Percentiles rank a stretch among this genome's conserved stretches.
phyloP scores from a whole-genome alignment of 2,797 vertebrate genomes.

The Lemur catta region DNA sequence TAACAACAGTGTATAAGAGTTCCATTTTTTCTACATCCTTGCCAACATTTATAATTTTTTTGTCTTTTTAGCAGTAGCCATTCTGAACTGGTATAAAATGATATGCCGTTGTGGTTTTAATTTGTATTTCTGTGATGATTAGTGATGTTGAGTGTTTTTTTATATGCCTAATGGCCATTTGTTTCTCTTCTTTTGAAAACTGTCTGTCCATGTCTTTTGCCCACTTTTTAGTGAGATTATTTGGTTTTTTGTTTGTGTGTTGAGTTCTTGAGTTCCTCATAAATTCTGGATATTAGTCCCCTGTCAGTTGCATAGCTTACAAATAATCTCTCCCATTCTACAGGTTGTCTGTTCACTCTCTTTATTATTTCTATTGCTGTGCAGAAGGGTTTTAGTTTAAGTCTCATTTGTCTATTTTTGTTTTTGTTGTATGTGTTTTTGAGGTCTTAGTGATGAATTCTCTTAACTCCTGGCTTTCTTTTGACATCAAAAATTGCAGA shows the following conservation, averaged over 20 bases:
- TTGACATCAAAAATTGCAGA: background rate
- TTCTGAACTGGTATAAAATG: background rate
- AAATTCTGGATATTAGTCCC: background rate
- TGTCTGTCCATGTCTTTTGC: background rate
- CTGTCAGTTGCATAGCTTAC: too few relatives aligned
- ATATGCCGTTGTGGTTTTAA: background rate
- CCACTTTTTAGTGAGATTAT: background rate
- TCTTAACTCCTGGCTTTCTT: background rate
- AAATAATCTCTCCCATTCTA: background rate
- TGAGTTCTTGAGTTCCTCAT: background rate
- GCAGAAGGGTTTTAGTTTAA: background rate
- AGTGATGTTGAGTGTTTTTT: background rate
- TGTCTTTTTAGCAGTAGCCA: background rate
- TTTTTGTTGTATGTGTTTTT: background rate
- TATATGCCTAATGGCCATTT: background rate
- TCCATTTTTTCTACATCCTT: too few relatives aligned
- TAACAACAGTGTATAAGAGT: background rate
- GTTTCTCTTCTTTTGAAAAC: background rate
- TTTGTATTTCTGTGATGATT: background rate
- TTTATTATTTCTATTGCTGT: background rate
- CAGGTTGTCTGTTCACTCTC: background rate
- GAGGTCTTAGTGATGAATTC: background rate
- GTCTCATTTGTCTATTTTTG: background rate
- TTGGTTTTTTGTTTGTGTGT: background rate
- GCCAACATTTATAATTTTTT: background rate